Conservation (phyloP, 2,888 invertebrate genomes). For the Cordilura impudica region DNA sequence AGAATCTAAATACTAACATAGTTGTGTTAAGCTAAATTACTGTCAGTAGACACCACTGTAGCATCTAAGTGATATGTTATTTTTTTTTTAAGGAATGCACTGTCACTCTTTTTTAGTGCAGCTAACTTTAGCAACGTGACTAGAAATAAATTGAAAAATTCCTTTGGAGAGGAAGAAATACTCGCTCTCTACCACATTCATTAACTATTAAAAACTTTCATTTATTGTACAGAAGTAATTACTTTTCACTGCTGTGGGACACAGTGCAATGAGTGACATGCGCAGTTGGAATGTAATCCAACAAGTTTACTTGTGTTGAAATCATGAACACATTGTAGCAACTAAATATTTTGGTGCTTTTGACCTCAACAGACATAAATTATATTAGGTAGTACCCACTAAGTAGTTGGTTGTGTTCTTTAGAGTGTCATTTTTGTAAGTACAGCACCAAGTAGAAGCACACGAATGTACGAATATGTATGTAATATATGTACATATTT, state of each 20-base stretch:
- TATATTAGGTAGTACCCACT: slow-evolving; percentile 8
- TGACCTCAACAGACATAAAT: slow-evolving; percentile 48
- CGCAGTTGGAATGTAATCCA: slow-evolving; percentile 15
- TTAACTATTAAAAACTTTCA: slow-evolving; percentile 36
- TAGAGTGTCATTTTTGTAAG: slow-evolving; percentile 12
- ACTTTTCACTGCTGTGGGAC: slow-evolving; percentile 11
- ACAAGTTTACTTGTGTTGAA: not conserved
- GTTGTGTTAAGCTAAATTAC: too few relatives aligned
- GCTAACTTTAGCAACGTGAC: slow-evolving; percentile 36
- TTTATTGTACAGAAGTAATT: slow-evolving; percentile 10
- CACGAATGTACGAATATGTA: slow-evolving; percentile 8
- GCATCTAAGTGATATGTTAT: not conserved
- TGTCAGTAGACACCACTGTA: not conserved
- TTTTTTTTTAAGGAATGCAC: slow-evolving; percentile 7
- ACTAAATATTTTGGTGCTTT: slow-evolving; percentile 39
- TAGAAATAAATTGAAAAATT: slow-evolving; percentile 15
- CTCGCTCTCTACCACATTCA: slow-evolving; percentile 29
- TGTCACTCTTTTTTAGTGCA: slow-evolving; percentile 30
- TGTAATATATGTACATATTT: too few relatives aligned
- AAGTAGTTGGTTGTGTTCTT: slow-evolving; percentile 5
- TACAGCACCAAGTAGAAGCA: slow-evolving; percentile 1
- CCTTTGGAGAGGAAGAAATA: slow-evolving; percentile 10
- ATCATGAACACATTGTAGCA: not conserved
- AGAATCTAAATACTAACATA: too few relatives aligned
- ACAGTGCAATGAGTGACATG: slow-evolving; percentile 10